Percentiles rank a stretch among this genome's conserved stretches.
Conservation (phyloP, 2,888 invertebrate genomes). For the Spodoptera littoralis region DNA sequence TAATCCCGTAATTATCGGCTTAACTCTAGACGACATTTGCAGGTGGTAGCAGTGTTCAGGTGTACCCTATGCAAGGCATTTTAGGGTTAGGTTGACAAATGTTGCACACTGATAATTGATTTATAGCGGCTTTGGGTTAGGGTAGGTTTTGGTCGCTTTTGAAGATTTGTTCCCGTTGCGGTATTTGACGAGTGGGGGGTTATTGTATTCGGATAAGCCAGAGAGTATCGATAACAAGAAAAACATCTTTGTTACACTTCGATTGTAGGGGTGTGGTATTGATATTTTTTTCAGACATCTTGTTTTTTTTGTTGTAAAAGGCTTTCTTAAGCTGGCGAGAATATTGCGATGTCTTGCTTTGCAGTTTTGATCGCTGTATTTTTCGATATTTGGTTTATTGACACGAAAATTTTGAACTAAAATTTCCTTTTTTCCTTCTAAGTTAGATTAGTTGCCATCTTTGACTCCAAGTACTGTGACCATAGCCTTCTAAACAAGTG, state of each 20-base stretch:
- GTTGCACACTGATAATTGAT: constrained; percentile 74
- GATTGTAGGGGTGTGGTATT: constrained; percentile 25
- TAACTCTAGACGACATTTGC: constrained; percentile 86
- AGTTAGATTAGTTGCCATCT: neutral
- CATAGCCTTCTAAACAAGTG: too few relatives aligned
- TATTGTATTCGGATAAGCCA: constrained; percentile 33
- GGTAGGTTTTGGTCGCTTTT: constrained; percentile 55
- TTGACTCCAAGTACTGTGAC: neutral
- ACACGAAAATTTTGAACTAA: too few relatives aligned
- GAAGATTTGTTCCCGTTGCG: constrained; percentile 33
- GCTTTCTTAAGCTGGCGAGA: constrained; percentile 4
- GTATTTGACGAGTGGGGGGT: constrained; percentile 32
- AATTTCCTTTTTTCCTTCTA: too few relatives aligned
- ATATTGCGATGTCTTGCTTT: too few relatives aligned
- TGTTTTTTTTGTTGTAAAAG: constrained; percentile 12
- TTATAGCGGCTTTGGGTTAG: constrained; percentile 68
- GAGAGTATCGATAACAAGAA: constrained; percentile 16
- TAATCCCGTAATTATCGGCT: constrained; percentile 88
- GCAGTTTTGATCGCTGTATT: too few relatives aligned
- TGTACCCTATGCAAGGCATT: constrained; percentile 64
- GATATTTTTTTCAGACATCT: constrained; percentile 3
- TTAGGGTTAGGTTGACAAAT: constrained; percentile 75
- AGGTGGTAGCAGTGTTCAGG: constrained; percentile 79
- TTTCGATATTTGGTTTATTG: too few relatives aligned
- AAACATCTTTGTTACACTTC: constrained; percentile 27